These are phyloP conservation scores for Cantharis rustica DNA, from an alignment of 2,888 invertebrate species.

Conservation along the genomic window DNA sequence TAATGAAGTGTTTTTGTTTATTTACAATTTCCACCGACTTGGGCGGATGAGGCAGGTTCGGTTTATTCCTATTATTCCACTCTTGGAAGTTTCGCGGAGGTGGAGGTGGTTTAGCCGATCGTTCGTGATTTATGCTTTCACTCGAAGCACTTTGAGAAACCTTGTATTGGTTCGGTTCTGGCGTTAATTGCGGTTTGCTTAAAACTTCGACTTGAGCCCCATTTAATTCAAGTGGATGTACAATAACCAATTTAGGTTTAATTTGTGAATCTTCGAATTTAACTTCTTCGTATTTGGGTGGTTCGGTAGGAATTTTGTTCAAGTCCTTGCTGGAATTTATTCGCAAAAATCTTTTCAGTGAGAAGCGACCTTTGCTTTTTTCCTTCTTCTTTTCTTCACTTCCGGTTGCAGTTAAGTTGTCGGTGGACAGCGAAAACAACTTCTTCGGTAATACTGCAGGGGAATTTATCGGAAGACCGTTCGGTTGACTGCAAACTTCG, in stretches of 20 bases:
- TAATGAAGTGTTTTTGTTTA: conserved; percentile 57
- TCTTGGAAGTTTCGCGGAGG: conserved; percentile 72
- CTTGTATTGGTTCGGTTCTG: conserved; percentile 38
- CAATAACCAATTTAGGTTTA: conserved; percentile 81
- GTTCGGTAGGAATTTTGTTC: conserved; percentile 61
- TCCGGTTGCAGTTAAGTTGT: conserved; percentile 63
- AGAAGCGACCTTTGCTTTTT: conserved; percentile 74
- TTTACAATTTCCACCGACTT: conserved; percentile 68
- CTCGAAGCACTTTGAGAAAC: not conserved
- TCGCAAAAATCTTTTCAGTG: conserved; percentile 80
- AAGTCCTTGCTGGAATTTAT: conserved; percentile 77
- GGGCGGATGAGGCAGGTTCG: conserved; percentile 72
- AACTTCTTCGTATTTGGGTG: conserved; percentile 61
- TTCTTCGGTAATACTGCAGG: conserved; percentile 74
- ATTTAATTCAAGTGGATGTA: conserved; percentile 86
- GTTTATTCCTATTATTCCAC: conserved; percentile 63
- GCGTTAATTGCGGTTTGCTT: conserved; percentile 37
- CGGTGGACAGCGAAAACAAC: conserved; percentile 75
- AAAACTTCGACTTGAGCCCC: conserved; percentile 81
- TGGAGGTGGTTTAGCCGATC: conserved; percentile 61
- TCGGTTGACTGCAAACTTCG: conserved; percentile 52
- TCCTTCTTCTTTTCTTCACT: conserved; percentile 63
- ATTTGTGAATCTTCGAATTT: conserved; percentile 64
- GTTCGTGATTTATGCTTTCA: conserved; percentile 26
- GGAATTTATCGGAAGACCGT: conserved; percentile 34